Percentiles rank a stretch among this genome's conserved stretches.
Conservation (phyloP, 2,113 vertebrate genomes). For the Rhipidura dahli region DNA sequence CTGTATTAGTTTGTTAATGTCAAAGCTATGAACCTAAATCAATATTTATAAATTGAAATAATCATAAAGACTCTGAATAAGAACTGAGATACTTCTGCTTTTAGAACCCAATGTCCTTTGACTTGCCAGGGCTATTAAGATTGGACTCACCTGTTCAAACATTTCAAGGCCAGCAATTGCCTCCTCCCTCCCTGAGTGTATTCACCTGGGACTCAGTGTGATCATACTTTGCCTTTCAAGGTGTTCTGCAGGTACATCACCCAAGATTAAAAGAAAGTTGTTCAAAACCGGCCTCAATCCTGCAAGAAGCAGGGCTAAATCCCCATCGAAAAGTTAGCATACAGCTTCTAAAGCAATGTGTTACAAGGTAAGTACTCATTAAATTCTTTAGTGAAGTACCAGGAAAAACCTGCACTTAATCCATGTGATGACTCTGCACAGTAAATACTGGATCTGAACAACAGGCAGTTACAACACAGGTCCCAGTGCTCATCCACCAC, state of each 20-base stretch:
- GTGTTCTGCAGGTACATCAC: neutral
- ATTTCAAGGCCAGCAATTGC: neutral
- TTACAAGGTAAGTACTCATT: neutral
- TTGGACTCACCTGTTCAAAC: neutral
- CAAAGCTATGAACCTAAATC: neutral
- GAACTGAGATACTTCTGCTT: neutral
- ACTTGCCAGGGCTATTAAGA: neutral
- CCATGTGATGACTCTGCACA: neutral
- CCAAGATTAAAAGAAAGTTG: neutral
- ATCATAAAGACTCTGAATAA: neutral
- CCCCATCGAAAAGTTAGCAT: neutral
- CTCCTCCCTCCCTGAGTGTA: neutral
- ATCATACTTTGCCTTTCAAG: neutral
- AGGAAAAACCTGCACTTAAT: neutral
- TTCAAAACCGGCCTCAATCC: neutral
- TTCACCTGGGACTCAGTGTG: neutral
- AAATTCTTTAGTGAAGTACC: neutral
- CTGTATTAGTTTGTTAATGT: neutral
- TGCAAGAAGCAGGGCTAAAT: neutral
- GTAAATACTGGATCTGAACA: neutral
- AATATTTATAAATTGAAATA: neutral
- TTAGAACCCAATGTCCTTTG: neutral
- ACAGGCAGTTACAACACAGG: neutral
- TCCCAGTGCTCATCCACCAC: neutral
- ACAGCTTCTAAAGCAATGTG: neutral